phyloP scores from a whole-genome alignment of 1,140 invertebrate genomes.

The Drosophila lacertosa region DNA sequence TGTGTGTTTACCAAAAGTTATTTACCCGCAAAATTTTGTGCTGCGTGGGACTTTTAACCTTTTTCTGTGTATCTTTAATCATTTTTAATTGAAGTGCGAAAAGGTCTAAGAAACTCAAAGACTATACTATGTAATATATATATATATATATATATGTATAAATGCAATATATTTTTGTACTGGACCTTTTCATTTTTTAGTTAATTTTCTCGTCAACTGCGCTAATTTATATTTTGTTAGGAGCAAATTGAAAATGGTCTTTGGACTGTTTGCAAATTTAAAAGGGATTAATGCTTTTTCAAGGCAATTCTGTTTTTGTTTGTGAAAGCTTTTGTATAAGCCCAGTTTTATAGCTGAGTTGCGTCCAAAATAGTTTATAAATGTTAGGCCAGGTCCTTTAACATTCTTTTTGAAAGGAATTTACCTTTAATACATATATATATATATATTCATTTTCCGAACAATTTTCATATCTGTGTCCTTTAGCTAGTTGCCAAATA shows the following conservation, averaged over 20 bases:
- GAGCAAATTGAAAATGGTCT: too few relatives aligned
- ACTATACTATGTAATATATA: too few relatives aligned
- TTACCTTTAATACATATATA: background rate
- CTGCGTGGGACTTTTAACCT: slow-evolving; percentile 69
- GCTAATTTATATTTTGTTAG: too few relatives aligned
- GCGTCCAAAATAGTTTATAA: too few relatives aligned
- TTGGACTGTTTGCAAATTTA: too few relatives aligned
- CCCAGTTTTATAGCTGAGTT: too few relatives aligned
- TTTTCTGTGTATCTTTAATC: slow-evolving; percentile 76
- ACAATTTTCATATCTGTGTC: background rate
- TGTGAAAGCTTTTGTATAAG: too few relatives aligned
- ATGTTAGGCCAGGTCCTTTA: too few relatives aligned
- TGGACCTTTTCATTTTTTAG: background rate
- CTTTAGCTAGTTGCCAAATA: background rate
- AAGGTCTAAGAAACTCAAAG: slow-evolving; percentile 28
- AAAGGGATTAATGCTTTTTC: too few relatives aligned
- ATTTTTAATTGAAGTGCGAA: slow-evolving; percentile 77
- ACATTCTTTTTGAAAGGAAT: background rate
- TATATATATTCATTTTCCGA: slow-evolving; percentile 7
- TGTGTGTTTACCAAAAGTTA: slow-evolving; percentile 59
- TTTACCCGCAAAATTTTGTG: slow-evolving; percentile 74
- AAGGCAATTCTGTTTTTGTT: too few relatives aligned
- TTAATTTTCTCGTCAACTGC: too few relatives aligned
- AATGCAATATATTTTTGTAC: background rate
- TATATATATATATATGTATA: background rate